A percentile compares a stretch with the other conserved stretches of the same genome.
Conservation (phyloP, 2,888 invertebrate genomes). For the Diarsia mendica region DNA sequence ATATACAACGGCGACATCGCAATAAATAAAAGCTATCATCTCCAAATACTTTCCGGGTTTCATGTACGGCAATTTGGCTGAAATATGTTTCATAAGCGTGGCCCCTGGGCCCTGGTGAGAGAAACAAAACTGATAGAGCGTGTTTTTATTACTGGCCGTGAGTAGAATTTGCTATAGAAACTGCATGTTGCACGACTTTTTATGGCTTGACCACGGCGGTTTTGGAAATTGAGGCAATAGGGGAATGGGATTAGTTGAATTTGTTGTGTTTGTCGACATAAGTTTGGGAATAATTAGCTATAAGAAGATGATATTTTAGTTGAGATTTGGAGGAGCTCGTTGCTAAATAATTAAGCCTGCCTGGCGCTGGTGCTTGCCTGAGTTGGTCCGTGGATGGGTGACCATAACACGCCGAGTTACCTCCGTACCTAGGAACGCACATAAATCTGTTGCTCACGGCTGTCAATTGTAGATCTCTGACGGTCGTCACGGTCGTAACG, state of each 20-base stretch:
- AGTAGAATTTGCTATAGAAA: constrained; percentile 54
- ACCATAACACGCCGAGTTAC: too few relatives aligned
- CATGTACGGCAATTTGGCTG: constrained; percentile 71
- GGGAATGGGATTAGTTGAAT: background rate
- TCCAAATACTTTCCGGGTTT: constrained; percentile 65
- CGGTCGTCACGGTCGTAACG: too few relatives aligned
- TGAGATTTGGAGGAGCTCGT: too few relatives aligned
- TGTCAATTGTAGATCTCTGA: too few relatives aligned
- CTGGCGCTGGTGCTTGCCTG: too few relatives aligned
- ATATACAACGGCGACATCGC: constrained; percentile 26
- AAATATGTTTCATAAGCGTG: constrained; percentile 76
- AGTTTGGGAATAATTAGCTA: background rate
- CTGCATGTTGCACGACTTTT: constrained; percentile 57
- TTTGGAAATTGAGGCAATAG: constrained; percentile 27
- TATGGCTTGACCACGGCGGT: constrained; percentile 34
- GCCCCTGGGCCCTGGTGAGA: constrained; percentile 61
- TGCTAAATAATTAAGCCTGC: too few relatives aligned
- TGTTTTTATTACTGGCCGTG: constrained; percentile 67
- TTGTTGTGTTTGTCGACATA: background rate
- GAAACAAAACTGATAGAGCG: constrained; percentile 66
- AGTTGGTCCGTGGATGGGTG: too few relatives aligned
- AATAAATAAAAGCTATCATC: constrained; percentile 59
- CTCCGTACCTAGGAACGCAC: too few relatives aligned
- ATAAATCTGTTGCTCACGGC: too few relatives aligned
- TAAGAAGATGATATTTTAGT: too few relatives aligned